A percentile compares a stretch with the other conserved stretches of the same genome.
These are phyloP conservation scores for Limnephilus auricula DNA, from an alignment of 2,888 invertebrate genomes.

Conservation along the genomic window DNA sequence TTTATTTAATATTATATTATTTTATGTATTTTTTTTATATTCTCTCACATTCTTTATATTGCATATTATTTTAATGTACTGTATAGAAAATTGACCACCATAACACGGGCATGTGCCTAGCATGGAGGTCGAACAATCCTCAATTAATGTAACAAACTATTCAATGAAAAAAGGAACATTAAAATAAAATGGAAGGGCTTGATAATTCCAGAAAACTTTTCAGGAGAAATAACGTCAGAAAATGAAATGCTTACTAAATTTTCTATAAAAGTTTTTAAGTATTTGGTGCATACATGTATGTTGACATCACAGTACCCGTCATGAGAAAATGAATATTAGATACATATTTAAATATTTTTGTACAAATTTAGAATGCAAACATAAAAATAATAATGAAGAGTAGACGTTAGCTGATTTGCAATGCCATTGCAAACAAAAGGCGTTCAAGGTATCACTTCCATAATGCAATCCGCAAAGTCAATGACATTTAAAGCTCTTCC, in stretches of 20 bases:
- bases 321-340: not conserved
- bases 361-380: not conserved
- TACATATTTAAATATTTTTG: not conserved
- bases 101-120: too few species aligned
- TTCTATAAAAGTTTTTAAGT: too few species aligned
- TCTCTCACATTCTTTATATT: too few species aligned
- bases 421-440: not conserved
- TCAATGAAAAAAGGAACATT: too few species aligned
- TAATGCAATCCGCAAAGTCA: not conserved
- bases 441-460: not conserved
- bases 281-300: too few species aligned
- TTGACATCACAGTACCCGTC: not conserved
- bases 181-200: not conserved
- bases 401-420: not conserved
- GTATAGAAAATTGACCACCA: too few species aligned
- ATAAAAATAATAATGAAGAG: not conserved
- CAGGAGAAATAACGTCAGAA: not conserved
- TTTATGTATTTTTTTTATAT: too few species aligned
- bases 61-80: too few species aligned
- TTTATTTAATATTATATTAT: too few species aligned
- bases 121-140: too few species aligned
- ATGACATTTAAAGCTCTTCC: not conserved
- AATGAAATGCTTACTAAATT: too few species aligned
- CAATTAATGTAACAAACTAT: too few species aligned
- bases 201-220: not conserved